Base-by-base conservation (phyloP, 2,888 invertebrate genomes). In the Synergus itoensis region DNA sequence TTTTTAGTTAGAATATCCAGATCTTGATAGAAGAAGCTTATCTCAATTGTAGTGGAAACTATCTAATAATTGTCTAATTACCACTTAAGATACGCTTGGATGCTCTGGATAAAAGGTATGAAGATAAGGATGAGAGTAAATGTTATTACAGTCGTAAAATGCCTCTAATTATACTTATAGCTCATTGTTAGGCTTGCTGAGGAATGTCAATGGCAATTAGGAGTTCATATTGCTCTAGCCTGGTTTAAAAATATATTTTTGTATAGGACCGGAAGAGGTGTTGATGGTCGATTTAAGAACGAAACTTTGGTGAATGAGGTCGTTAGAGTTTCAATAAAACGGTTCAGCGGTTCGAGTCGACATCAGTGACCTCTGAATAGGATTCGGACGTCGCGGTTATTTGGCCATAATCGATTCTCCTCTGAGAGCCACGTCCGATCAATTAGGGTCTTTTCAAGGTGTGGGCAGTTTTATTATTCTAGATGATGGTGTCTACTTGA, bases 261-360 rank as follows among this genome's bases (percentile, higher is more conserved):
- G 0, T 11, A 62, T 28, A 4, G 5, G 28, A 28, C 18, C 62
- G 62, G 62, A 62, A 21, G 14, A 62, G 62, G 28, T 14, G 28
- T 28, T 62, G 28, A 62, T 21, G 62, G 5, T 28, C 12, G 21
- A 62, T 62, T 62, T 14, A 62, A 28, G n/a, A 57, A 57, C n/a
- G 57, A 57, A 9, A 57, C 21, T 28, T 28, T 28, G 12, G 62
- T 14, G 14, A 62, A 12, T 12, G 14, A 62, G 28, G 62, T 62
- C 28, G 62, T 62, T 62, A 62, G 62, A 62, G 18, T 28, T 62
- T 62, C 65, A 65, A 65, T 65, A 65, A 65, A 65, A 65, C 18
- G 41, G 40, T 41, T 65, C 65, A 65, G 9, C 65, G 43, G 40
- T 43, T 65, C 65, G 43, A 12, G 62, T 28, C 28, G 28, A 65